phyloP scores from a whole-genome alignment of 2,797 vertebrate genomes.

The Ceyx erithaca region DNA sequence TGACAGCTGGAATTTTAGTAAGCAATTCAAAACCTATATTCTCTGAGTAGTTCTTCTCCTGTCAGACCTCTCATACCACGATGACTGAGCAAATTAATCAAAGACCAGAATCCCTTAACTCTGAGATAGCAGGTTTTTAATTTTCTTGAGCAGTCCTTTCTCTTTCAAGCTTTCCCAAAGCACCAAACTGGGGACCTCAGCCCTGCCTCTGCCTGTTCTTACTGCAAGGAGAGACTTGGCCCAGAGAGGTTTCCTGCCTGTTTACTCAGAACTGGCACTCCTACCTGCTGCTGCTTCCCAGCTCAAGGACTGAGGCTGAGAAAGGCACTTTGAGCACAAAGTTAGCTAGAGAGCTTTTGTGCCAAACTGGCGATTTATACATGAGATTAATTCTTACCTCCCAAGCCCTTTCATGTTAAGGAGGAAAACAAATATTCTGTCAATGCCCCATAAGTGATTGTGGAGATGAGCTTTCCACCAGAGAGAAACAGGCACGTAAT shows the following conservation, averaged over 20 bases:
- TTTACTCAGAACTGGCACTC: not conserved
- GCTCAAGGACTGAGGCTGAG: constrained; percentile 7
- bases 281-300: not conserved
- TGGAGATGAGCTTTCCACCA: not conserved
- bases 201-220: not conserved
- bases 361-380: not conserved
- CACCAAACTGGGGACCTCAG: accelerated
- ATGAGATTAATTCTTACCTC: not conserved
- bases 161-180: not conserved
- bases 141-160: not conserved
- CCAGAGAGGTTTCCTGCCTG: not conserved
- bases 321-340: constrained; percentile 23
- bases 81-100: not conserved
- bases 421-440: not conserved
- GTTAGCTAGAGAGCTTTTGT: not conserved
- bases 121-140: not conserved
- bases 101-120: not conserved
- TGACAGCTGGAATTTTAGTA: not conserved
- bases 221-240: not conserved
- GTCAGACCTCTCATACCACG: not conserved
- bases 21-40: not conserved
- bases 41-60: not conserved
- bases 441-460: not conserved
- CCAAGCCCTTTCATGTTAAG: not conserved
- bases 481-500: not conserved